Base-by-base conservation (phyloP, 2,888 invertebrate species). In the Globia sparganii region DNA sequence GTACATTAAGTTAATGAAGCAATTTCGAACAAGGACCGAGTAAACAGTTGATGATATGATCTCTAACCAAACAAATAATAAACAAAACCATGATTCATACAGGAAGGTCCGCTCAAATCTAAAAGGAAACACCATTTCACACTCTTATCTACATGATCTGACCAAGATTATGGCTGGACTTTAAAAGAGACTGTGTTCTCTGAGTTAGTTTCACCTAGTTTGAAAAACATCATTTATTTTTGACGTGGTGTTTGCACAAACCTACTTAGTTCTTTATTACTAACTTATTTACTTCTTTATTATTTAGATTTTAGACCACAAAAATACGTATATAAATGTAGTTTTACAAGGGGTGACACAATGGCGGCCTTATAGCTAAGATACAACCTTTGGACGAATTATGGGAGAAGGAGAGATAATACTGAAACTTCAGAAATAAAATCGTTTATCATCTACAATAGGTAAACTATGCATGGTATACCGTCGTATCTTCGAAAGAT, bases 1-100 rank as follows among this genome's bases (percentile, higher is more conserved):
- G 40, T 40, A 70, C 73, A 80, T 81, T 80, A 80, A 4, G 1
- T 46, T 80, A 46, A 81, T 84, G 80, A 81, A 71, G 13, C 43
- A 59, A 62, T 67, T 62, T 58, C n/a, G 53, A 56, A 62, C 77
- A 28, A 40, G 37, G 43, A 72, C 25, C 21, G 37, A n/a, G 43
- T 79, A 49, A 72, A 58, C 21, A 68, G 15, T 58, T 56, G 31
- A 40, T 25, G 34, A 75, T 69, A 61, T 25, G 15, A 61, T 59
- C 56, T 40, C 8, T 18, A 34, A 53, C 9, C 46, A 72, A 83
- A 59, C 25, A 40, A 53, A 74, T 59, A 80, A 46, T 43, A 56
- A 62, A 78, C 6, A 61, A 18, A 34, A 61, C 4, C 6, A 58
- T 64, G 31, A 66, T 71, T 61, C 34, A 64, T 59, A 43, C 8